These are phyloP conservation scores for Fistularia commersonii DNA, from an alignment of 2,797 vertebrate species.

Conservation along the genomic window DNA sequence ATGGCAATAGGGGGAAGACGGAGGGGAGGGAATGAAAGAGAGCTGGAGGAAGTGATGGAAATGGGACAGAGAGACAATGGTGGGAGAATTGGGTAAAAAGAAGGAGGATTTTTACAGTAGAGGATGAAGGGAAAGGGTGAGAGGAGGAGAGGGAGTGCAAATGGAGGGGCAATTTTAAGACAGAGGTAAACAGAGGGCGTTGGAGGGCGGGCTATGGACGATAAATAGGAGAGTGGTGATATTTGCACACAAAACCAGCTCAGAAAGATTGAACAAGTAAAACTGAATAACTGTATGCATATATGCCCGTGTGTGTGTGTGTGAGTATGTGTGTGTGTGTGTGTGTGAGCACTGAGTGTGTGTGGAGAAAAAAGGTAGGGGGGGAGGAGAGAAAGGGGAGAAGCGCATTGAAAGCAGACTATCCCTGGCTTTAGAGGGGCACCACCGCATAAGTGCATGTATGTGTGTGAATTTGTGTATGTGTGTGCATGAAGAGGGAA, in stretches of 20 bases:
- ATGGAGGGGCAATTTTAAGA: constrained; percentile 39
- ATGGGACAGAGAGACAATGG: constrained; percentile 2
- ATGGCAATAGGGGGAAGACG: constrained; percentile 1
- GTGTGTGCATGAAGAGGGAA: constrained; percentile 45
- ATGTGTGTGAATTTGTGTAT: constrained; percentile 22
- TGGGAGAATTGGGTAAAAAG: constrained; percentile 9
- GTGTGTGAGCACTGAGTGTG: constrained; percentile 1
- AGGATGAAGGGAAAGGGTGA: constrained; percentile 1
- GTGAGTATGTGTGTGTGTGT: constrained; percentile 34
- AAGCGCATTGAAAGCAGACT: constrained; percentile 49
- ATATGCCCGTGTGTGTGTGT: too few relatives aligned
- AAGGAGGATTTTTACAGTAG: constrained; percentile 3
- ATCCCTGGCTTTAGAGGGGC: constrained; percentile 56
- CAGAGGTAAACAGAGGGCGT: constrained; percentile 63
- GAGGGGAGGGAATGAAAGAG: neutral
- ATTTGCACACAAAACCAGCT: constrained; percentile 64
- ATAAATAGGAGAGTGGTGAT: constrained; percentile 71
- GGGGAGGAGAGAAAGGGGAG: constrained; percentile 28
- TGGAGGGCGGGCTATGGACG: constrained; percentile 60
- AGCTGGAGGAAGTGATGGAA: neutral
- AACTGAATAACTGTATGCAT: too few relatives aligned
- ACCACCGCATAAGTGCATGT: constrained; percentile 59
- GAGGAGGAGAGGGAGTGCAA: constrained; percentile 17
- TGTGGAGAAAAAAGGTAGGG: constrained; percentile 17
- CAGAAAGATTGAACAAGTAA: constrained; percentile 41